phyloP scores from a whole-genome alignment of 2,797 vertebrate species.

The Lophotriccus pileatus region DNA sequence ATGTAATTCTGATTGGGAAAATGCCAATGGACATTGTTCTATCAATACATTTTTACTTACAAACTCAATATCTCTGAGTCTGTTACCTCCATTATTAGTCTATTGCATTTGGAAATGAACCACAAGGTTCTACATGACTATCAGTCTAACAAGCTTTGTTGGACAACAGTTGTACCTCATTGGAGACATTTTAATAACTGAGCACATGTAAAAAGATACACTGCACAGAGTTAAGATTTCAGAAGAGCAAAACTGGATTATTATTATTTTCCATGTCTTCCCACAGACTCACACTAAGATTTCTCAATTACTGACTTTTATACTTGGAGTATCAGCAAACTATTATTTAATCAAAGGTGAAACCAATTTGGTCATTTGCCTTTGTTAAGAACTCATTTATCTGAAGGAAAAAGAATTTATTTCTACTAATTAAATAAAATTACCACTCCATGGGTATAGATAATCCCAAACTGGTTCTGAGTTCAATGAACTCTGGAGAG shows the following conservation, averaged over 20 bases:
- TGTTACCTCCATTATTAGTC: not conserved
- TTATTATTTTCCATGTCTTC: not conserved
- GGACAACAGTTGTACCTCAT: not conserved
- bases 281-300: not conserved
- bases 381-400: not conserved
- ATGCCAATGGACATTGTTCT: not conserved
- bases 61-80: not conserved
- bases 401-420: not conserved
- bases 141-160: not conserved
- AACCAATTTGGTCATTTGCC: not conserved
- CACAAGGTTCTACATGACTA: not conserved
- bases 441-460: not conserved
- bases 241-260: not conserved
- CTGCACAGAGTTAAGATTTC: not conserved
- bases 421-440: conserved; percentile 25
- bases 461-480: not conserved
- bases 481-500: not conserved
- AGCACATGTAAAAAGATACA: not conserved
- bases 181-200: not conserved
- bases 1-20: not conserved
- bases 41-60: not conserved
- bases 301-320: not conserved
- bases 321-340: not conserved
- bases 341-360: not conserved
- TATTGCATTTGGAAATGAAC: not conserved